A percentile compares a stretch with the other conserved stretches of the same genome.
These are phyloP conservation scores for Morelia viridis DNA, from an alignment of 2,797 vertebrate species.

Conservation along the genomic window DNA sequence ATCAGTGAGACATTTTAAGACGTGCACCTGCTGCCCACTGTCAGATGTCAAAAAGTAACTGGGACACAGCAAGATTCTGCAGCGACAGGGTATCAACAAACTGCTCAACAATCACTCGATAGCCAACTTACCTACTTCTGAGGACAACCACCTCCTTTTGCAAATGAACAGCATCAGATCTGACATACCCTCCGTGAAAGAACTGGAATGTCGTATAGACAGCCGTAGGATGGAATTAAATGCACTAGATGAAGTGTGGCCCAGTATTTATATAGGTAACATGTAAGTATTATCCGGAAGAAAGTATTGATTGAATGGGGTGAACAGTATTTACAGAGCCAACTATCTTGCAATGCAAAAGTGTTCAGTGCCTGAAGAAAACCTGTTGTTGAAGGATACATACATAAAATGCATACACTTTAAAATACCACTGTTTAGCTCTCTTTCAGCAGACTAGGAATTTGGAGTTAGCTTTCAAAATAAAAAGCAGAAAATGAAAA, in stretches of 20 bases:
- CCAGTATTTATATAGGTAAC: conserved; percentile 79
- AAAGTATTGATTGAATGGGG: conserved; percentile 44
- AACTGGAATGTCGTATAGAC: conserved; percentile 80
- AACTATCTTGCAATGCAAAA: conserved; percentile 6
- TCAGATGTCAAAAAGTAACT: conserved; percentile 49
- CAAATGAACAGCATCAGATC: conserved; percentile 12
- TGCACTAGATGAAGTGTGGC: conserved; percentile 82
- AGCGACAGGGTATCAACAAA: neutral
- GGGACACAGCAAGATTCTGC: conserved; percentile 27
- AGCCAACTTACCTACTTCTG: neutral
- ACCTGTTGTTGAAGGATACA: neutral
- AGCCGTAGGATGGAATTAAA: conserved; percentile 78
- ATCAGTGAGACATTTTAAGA: conserved; percentile 32
- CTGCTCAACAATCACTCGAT: neutral
- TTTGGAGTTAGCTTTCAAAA: neutral
- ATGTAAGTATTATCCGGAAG: conserved; percentile 76
- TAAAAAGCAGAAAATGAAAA: neutral
- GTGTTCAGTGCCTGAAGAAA: conserved; percentile 40
- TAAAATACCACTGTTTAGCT: conserved; percentile 2
- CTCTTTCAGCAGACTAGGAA: neutral
- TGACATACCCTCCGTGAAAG: conserved; percentile 71
- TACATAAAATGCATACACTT: neutral
- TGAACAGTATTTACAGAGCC: conserved; percentile 33
- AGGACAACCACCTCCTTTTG: neutral
- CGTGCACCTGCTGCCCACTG: conserved; percentile 57